Percentiles rank a stretch among this genome's conserved stretches.
phyloP scores from a whole-genome alignment of 2,888 invertebrate genomes.

The Chrysodeixis includens region DNA sequence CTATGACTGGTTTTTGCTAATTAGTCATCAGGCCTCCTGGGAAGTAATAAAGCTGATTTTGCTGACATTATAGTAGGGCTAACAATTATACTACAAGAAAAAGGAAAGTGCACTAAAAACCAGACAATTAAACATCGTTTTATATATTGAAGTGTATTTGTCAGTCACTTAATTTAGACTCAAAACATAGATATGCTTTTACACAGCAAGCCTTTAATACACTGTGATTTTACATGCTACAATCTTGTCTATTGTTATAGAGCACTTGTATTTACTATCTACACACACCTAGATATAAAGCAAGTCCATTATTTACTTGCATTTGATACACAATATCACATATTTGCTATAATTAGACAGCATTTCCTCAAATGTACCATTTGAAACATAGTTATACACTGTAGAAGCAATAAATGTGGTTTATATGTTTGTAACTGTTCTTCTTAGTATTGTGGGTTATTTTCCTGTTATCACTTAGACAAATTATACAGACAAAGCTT shows the following conservation, averaged over 20 bases:
- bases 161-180: too few relatives aligned
- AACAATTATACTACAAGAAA: too few relatives aligned
- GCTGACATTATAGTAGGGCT: too few relatives aligned
- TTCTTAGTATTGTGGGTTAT: not conserved
- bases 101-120: too few relatives aligned
- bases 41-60: too few relatives aligned
- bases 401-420: not conserved
- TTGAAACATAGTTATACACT: not conserved
- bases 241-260: slow-evolving; percentile 1
- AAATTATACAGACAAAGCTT: not conserved
- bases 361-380: not conserved
- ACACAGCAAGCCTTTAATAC: not conserved
- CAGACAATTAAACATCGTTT: too few relatives aligned
- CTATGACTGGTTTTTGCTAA: too few relatives aligned
- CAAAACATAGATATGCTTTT: not conserved
- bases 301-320: not conserved
- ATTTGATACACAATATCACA: not conserved
- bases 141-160: too few relatives aligned
- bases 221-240: not conserved
- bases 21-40: too few relatives aligned
- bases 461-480: not conserved
- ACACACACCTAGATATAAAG: not conserved
- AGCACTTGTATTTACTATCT: slow-evolving; percentile 1
- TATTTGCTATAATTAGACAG: not conserved
- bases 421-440: not conserved